Conservation (phyloP, 2,888 invertebrate species). For the Priocnemis perturbator region DNA sequence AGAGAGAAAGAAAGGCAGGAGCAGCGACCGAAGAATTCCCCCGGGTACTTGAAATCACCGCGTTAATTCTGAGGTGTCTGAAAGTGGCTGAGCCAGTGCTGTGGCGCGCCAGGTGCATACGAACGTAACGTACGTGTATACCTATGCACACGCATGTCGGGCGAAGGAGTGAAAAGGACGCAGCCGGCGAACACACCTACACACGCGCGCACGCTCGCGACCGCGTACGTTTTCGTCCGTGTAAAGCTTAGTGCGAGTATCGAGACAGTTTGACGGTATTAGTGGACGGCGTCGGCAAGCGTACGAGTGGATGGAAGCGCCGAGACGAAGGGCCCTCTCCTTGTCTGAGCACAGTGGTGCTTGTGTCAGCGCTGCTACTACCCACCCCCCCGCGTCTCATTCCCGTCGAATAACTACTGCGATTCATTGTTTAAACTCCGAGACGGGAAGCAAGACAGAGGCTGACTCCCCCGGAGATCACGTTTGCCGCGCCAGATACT, state of each 20-base stretch:
- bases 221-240: not conserved
- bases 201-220: not conserved
- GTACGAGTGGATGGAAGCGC: constrained; percentile 15
- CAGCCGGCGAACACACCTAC: not conserved
- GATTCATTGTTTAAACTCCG: constrained; percentile 9
- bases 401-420: constrained; percentile 8
- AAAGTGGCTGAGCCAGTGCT: constrained; percentile 53
- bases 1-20: constrained; percentile 23
- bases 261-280: constrained; percentile 29
- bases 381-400: constrained; percentile 3
- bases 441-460: not conserved
- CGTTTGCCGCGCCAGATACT: too few relatives aligned
- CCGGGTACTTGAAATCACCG: constrained; percentile 47
- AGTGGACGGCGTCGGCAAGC: constrained; percentile 46
- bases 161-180: not conserved
- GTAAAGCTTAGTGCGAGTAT: not conserved
- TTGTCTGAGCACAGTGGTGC: constrained; percentile 11
- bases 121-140: constrained; percentile 16
- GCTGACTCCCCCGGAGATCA: too few relatives aligned
- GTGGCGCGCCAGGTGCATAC: constrained; percentile 34
- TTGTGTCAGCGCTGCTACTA: constrained; percentile 4
- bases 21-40: constrained; percentile 42
- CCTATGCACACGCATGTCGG: constrained; percentile 2
- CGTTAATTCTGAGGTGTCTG: constrained; percentile 58
- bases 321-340: constrained; percentile 9